Percentiles rank a stretch among this genome's conserved stretches.
Conservation (phyloP, 2,113 vertebrate genomes). For the Tychaedon coryphoeus region DNA sequence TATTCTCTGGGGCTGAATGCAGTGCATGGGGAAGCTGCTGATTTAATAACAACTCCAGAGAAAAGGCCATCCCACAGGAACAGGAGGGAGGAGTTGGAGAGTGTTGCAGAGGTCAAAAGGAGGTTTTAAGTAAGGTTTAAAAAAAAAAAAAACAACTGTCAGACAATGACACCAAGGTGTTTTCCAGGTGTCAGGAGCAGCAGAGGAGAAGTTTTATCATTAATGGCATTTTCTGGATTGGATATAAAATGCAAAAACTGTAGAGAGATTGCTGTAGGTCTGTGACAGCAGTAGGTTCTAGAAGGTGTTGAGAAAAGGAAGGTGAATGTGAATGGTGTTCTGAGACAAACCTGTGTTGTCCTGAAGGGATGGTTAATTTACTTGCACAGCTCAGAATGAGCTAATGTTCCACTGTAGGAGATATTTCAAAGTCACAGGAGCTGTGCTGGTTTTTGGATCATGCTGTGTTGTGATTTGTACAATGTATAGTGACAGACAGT, state of each 20-base stretch:
- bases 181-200: background rate
- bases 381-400: background rate
- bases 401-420: background rate
- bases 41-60: background rate
- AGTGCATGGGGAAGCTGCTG: background rate
- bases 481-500: background rate
- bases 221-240: background rate
- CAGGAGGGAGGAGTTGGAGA: background rate
- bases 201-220: background rate
- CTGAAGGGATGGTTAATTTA: background rate
- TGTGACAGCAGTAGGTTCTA: background rate
- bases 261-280: background rate
- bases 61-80: background rate
- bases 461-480: fast-evolving
- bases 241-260: background rate
- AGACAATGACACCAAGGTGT: background rate
- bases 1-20: background rate
- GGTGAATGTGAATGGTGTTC: background rate
- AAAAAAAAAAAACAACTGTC: background rate
- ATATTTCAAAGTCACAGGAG: background rate
- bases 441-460: background rate
- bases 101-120: background rate
- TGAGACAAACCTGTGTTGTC: background rate
- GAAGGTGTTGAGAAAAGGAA: background rate
- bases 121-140: background rate